Base-by-base conservation (phyloP, 2,113 vertebrate genomes). In the Cynopterus brachyotis region DNA sequence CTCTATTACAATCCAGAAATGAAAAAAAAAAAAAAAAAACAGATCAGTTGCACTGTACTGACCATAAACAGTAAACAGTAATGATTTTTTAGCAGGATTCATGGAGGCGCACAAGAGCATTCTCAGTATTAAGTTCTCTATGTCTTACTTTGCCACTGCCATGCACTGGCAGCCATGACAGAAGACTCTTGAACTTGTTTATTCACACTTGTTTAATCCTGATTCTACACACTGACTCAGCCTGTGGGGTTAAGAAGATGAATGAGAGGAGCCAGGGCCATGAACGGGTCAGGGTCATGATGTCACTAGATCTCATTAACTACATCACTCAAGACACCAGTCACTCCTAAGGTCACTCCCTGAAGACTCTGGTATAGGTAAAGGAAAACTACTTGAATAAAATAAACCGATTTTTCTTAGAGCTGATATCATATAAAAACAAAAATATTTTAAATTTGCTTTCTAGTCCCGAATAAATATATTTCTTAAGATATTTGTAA, bases 151-250 rank as follows among this genome's bases (percentile, higher is more conserved):
- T 97, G 95, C 97, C 83, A 55, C 97, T 97, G 98, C 95, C 96
- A 66, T 75, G 82, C 15, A 53, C 95, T 96, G 98, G 97, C 98
- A 98, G 97, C 97, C 97, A 97, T 96, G 98, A 98, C 98, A 94
- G 98, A 98, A 98, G 79, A 95, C 98, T 98, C 98, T 97, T 98
- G 97, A 98, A 98, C 98, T 98, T 99, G 98, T 99, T 99, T 98
- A 98, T 98, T 98, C 98, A 98, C 99, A 98, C 98, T 98, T 98
- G 96, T 98, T 99, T 99, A 99, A 99, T 99, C 97, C 98, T 98
- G 96, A 98, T 97, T 98, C 98, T 97, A 97, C 90, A 97, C 66
- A 96, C 94, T 98, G 96, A 97, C 97, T 98, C 96, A 97, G 98
- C 81, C 98, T 97, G 97, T 97, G 97, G 98, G 89, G 97, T 98